Conservation (phyloP, 1,140 invertebrate species). For the Eufriesea mexicana region DNA sequence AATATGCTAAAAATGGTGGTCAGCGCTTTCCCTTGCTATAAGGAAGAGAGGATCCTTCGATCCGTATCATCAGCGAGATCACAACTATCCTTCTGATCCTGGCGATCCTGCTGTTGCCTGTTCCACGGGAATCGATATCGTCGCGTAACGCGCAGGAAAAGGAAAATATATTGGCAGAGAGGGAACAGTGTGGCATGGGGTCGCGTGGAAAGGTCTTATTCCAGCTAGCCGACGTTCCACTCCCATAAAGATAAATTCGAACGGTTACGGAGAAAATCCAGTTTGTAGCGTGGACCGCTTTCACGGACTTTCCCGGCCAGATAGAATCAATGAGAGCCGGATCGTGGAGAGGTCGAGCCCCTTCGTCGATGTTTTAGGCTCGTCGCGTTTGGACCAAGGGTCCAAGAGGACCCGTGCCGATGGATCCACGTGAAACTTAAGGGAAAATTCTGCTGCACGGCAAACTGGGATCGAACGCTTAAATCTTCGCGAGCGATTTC, state of each 20-base stretch:
- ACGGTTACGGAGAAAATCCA: constrained; percentile 5
- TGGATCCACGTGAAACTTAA: not conserved
- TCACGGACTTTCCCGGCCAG: constrained; percentile 5
- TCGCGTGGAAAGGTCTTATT: constrained; percentile 25
- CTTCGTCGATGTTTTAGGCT: too few species aligned
- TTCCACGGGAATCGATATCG: not conserved
- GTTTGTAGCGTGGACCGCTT: constrained; percentile 3
- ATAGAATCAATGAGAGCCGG: constrained; percentile 8
- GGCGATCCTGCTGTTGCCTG: too few species aligned
- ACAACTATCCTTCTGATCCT: too few species aligned
- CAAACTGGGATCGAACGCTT: too few species aligned
- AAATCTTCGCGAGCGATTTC: not conserved
- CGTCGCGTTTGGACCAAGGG: too few species aligned
- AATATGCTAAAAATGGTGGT: too few species aligned
- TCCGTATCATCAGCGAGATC: too few species aligned
- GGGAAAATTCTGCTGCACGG: too few species aligned
- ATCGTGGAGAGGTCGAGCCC: too few species aligned
- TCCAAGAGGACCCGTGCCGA: too few species aligned
- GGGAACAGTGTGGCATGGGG: not conserved
- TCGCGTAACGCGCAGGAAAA: not conserved
- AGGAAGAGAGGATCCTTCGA: too few species aligned
- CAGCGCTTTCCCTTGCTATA: too few species aligned
- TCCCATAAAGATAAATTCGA: constrained; percentile 16
- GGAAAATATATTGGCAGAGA: constrained; percentile 9
- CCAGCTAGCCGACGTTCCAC: not conserved